phyloP scores from a whole-genome alignment of 1,140 invertebrate species.

The Drosophila albomicans region DNA sequence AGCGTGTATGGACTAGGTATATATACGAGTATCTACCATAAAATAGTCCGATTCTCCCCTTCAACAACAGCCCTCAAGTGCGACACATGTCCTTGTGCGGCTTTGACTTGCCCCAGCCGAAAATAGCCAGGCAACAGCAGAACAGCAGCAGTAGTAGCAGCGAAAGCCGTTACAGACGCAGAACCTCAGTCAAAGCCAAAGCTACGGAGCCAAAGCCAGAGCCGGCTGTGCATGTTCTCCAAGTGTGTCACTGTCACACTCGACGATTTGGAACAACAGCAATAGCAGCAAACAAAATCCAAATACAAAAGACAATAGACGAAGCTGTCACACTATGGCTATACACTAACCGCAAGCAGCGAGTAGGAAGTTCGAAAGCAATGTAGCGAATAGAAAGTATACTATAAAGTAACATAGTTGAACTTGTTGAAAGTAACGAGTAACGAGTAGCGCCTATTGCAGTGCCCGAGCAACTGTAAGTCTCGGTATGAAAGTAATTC shows the following conservation, averaged over 20 bases:
- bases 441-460: no score
- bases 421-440: no score
- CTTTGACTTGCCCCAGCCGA: slow-evolving; percentile 71
- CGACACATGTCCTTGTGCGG: slow-evolving; percentile 78
- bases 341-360: slow-evolving; percentile 13
- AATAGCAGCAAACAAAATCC: slow-evolving; percentile 53
- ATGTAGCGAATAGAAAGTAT: no score
- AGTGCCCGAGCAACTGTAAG: no score
- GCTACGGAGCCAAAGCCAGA: background rate
- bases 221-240: slow-evolving; percentile 13
- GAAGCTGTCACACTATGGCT: background rate
- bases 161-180: background rate
- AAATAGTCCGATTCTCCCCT: slow-evolving; percentile 28
- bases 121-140: slow-evolving; percentile 61
- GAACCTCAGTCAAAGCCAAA: no score
- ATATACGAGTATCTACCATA: slow-evolving; percentile 24
- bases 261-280: slow-evolving; percentile 71
- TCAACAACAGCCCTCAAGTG: slow-evolving; percentile 47
- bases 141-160: background rate
- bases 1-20: slow-evolving; percentile 3
- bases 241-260: slow-evolving; percentile 82
- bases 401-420: no score
- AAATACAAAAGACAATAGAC: background rate
- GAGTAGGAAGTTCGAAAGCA: background rate
- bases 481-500: no score